A percentile compares a stretch with the other conserved stretches of the same genome.
These are phyloP conservation scores for Alethe diademata DNA, from an alignment of 2,113 vertebrate species.

Conservation along the genomic window DNA sequence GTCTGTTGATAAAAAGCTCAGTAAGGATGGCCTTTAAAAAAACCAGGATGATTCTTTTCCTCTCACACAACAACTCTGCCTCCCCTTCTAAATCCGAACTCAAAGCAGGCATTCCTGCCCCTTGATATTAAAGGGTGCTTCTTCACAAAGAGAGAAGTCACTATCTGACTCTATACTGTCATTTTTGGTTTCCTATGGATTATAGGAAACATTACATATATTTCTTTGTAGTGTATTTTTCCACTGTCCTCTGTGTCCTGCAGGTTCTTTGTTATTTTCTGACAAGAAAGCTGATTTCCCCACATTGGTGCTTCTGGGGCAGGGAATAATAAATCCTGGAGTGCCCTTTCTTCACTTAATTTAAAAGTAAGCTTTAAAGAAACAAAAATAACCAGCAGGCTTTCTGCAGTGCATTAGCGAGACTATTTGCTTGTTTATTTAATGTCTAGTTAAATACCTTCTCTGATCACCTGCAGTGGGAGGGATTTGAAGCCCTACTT, in stretches of 20 bases:
- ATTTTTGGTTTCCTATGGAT: neutral
- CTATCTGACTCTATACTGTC: neutral
- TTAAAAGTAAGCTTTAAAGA: neutral
- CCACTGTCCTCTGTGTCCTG: neutral
- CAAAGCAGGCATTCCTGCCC: neutral
- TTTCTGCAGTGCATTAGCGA: neutral
- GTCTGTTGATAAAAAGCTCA: neutral
- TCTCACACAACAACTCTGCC: neutral
- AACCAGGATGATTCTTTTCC: neutral
- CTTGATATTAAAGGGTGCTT: neutral
- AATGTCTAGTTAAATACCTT: neutral
- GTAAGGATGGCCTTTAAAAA: neutral
- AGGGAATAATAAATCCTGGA: neutral
- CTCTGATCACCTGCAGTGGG: neutral
- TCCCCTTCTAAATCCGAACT: neutral
- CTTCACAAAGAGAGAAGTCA: neutral
- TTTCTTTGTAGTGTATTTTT: neutral
- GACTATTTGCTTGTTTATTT: neutral
- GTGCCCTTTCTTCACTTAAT: accelerated
- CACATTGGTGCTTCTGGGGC: neutral
- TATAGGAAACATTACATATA: neutral
- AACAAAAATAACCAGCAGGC: neutral
- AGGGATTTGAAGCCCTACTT: neutral
- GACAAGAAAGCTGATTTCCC: neutral
- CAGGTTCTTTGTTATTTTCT: neutral